Percentiles rank a stretch among this genome's conserved stretches.
Evolutionary conservation across 2,888 invertebrate genomes (phyloP).

Genomic region (Ganaspis brasiliensis): DNA sequence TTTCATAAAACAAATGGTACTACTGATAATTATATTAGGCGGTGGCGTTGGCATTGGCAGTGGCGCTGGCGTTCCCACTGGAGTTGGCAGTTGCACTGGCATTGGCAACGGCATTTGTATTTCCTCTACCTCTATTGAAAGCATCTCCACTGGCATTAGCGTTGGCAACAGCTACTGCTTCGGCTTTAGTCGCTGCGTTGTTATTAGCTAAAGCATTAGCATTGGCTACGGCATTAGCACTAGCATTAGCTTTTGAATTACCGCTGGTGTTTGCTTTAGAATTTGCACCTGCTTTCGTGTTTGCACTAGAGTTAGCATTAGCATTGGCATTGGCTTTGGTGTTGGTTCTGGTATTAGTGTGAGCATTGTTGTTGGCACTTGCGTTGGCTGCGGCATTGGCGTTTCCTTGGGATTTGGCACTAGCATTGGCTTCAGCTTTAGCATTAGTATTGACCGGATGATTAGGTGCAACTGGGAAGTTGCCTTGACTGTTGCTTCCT

Average conservation of each 20-base stretch:
- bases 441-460: not conserved
- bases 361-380: not conserved
- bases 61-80: conserved; percentile 53
- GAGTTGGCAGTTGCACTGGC: conserved; percentile 51
- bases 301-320: not conserved
- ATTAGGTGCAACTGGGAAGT: conserved; percentile 10
- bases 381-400: not conserved
- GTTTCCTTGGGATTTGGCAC: not conserved
- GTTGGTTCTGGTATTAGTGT: not conserved
- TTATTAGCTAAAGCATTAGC: not conserved
- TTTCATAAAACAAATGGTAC: not conserved
- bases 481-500: conserved; percentile 2
- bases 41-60: conserved; percentile 26
- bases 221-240: not conserved
- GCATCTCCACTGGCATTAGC: not conserved
- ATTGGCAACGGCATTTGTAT: conserved; percentile 44
- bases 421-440: not conserved
- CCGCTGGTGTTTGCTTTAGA: not conserved
- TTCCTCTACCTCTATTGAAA: not conserved
- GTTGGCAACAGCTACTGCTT: not conserved
- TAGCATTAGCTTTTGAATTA: not conserved
- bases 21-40: not conserved
- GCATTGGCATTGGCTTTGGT: not conserved
- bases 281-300: not conserved
- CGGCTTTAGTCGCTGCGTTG: not conserved